Evolutionary conservation across 2,113 vertebrate species (phyloP), one percentile per base, ranked within the genome.

Genomic region (Periophthalmodon schlosseri): DNA sequence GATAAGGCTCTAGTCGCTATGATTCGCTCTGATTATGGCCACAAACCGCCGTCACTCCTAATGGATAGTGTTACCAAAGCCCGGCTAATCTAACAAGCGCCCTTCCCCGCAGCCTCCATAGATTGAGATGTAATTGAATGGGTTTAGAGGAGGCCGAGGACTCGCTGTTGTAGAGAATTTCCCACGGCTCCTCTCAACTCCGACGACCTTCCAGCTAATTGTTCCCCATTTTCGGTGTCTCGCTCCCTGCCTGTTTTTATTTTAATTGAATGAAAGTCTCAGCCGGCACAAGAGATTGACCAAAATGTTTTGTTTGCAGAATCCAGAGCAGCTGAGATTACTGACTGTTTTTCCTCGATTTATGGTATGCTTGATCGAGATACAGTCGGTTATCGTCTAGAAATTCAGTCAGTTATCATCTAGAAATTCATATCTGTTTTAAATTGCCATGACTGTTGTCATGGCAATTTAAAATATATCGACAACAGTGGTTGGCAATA

Each of bases 51-150:
- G 92, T 92, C 90, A 86, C 86, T 89, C 82, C 84, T 90, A 92
- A 93, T 92, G 92, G 90, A 92, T 92, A 82, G 86, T 78, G 86
- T 89, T 84, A 88, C 88, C 88, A 84, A 93, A 87, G 88, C 84
- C 84, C 87, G 1, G 87, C 76, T 85, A 82, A 90, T 91, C 91
- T 89, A 91, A 83, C 90, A 83, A 75, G 88, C 78, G 87, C 82
- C 88, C 90, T 91, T 91, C 86, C 89, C 91, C 88, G 84, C 81
- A 89, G 91, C 88, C 86, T 82, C 87, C 85, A 70, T 79, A 81
- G 89, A 92, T 92, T 90, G 91, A 91, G 86, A 92, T 86, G 89
- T 93, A 93, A 92, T 93, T 89, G 89, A 89, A 92, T 90, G 90
- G 90, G 91, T 93, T 63, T 91, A 89, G 77, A 88, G 82, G 81